These are phyloP conservation scores for Solenopsis fugax DNA, from an alignment of 1,140 invertebrate species.

Conservation along the genomic window DNA sequence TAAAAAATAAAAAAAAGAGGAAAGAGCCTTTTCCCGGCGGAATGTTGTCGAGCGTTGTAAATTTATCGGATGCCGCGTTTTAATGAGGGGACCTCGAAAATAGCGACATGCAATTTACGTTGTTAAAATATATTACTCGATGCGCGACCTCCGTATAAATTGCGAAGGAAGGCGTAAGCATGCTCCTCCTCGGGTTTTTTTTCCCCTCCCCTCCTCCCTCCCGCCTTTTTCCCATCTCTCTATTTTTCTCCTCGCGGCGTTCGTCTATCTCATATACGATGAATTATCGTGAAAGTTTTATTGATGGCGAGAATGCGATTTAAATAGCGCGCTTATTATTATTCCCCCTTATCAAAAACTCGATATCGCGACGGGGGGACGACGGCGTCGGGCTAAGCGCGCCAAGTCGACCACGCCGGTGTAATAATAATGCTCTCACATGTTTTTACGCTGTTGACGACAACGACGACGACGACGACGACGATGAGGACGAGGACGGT, in stretches of 20 bases:
- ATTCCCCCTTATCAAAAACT: conserved; percentile 42
- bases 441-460: conserved; percentile 36
- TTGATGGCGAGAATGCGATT: conserved; percentile 18
- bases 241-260: background rate
- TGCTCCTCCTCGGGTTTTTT: background rate
- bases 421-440: background rate
- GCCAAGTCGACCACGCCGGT: background rate
- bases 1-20: background rate
- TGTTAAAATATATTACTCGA: conserved; percentile 24
- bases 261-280: background rate
- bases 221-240: no score
- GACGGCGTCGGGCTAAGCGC: background rate
- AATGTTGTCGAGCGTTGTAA: background rate
- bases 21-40: no score
- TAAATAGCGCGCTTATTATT: conserved; percentile 50
- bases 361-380: background rate
- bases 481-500: no score
- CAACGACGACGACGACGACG: no score
- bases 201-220: background rate
- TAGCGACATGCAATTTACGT: conserved; percentile 41
- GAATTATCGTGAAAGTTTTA: conserved; percentile 36
- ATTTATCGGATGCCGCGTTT: conserved; percentile 42
- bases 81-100: conserved; percentile 47
- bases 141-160: background rate
- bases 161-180: background rate